Evolutionary conservation across 2,113 vertebrate species (phyloP).

Genomic region (Neomonachus schauinslandi): DNA sequence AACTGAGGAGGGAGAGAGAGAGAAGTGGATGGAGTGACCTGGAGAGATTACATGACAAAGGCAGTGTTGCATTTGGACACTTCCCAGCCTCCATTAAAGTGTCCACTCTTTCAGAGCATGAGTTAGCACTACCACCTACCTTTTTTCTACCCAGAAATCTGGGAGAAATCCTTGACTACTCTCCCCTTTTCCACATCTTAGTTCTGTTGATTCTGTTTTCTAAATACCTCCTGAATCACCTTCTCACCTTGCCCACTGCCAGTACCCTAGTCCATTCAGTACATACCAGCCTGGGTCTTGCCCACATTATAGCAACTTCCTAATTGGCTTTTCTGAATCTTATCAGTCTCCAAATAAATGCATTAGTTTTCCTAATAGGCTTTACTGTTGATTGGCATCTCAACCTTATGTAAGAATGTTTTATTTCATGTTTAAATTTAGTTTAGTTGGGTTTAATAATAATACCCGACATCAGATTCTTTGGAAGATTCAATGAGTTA

Average conservation of each 20-base stretch:
- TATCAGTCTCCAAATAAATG: not conserved
- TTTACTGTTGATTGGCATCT: not conserved
- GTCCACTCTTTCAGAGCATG: not conserved
- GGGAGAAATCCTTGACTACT: not conserved
- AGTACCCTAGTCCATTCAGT: not conserved
- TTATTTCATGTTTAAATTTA: not conserved
- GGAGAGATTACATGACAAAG: not conserved
- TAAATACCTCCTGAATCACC: not conserved
- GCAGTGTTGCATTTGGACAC: not conserved
- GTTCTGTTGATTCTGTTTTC: not conserved
- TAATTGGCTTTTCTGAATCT: not conserved
- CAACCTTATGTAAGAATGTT: not conserved
- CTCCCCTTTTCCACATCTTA: not conserved
- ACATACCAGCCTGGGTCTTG: not conserved
- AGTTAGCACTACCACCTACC: not conserved
- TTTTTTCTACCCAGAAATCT: slow-evolving; percentile 8
- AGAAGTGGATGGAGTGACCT: not conserved
- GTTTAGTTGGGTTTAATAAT: not conserved
- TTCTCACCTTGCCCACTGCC: not conserved
- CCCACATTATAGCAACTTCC: not conserved
- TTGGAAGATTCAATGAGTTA: not conserved
- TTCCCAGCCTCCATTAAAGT: not conserved
- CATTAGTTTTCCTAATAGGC: not conserved
- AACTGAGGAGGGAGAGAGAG: not conserved
- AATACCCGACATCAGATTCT: not conserved